Base-by-base conservation (phyloP, 2,888 invertebrate genomes). In the Ceraclea dissimilis region DNA sequence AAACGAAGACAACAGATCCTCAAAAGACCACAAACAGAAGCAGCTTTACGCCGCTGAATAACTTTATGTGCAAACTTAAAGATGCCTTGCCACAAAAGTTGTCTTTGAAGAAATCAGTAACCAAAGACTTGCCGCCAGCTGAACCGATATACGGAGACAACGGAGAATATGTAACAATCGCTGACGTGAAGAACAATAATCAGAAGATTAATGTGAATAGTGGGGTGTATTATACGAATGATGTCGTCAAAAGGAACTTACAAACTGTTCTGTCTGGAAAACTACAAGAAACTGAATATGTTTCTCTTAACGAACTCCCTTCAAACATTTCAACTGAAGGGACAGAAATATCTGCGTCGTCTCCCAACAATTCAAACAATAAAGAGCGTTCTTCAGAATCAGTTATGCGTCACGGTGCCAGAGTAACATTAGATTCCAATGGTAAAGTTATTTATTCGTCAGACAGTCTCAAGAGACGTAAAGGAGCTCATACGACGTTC, bases 381-480 rank as follows among this genome's bases (percentile, higher is more conserved):
- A 64, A 71, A 62, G 69, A 71, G 56, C 71, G 71, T 59, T 72
- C 67, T 4, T 65, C 71, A 58, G 73, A 76, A 58, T 74, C 75
- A 60, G 67, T 74, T 73, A 70, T 79, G 73, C 69, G 71, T 79
- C 55, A 83, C 67, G 89, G 89, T 20, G 88, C 89, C 19, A 82
- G 90, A 66, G 90, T 92, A 43, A 88, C 86, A 33, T 73, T 93
- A 47, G 90, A 92, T 71, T 86, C 92, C 20, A 88, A 88, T 66
- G 93, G 93, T 52, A 89, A 89, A 78, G 89, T 93, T 47, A 86
- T 93, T 59, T 93, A 88, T 72, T 88, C 88, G 61, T 92, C 92
- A 18, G 92, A 92, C 65, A 92, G 91, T 67, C 73, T 92, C 62
- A 86, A 84, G 68, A 79, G 90, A 65, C 78, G 85, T 62, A 89